Evolutionary conservation across 2,797 vertebrate species (phyloP), one percentile per base, ranked within the genome.

Genomic region (Microctenopoma steveboyesi): DNA sequence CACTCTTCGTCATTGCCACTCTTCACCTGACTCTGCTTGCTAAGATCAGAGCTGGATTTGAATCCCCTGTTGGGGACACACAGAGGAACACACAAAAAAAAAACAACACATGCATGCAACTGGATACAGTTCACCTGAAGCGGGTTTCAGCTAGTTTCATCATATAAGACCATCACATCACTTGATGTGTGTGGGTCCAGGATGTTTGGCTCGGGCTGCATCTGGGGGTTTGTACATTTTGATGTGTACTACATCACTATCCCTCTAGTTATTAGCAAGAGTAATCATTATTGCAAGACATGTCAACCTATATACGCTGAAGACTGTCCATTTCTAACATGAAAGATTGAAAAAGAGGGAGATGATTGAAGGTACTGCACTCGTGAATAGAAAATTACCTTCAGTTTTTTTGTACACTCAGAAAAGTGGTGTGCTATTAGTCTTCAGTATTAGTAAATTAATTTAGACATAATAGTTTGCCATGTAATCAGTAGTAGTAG

Each of bases 121-220:
- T 69, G 70, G 70, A 86, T 74, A 58, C 51, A 65, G 80, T 74
- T 56, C 73, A 89, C 89, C 90, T 92, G 79, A 76, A 92, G 88
- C 82, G 37, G 77, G 83, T 93, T 93, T 91, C 92, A 85, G 56
- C 68, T 72, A 48, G 77, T 92, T 94, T 93, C 90, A 90, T 92
- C 92, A 93, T 86, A 78, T 74, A 67, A 56, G 39, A 81, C 53
- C 72, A 61, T 66, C 70, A 30, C 80, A 77, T 72, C 18, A 60
- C 74, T 88, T 81, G 72, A 66, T 86, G 66, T 62, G 47, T 83
- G 62, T 65, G 70, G 68, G 82, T 81, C 75, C 66, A 53, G 56
- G 61, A 66, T 82, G 74, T 84, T 85, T 79, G 82, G 62, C 54
- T 65, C 63, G n/a, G 61, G 47, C 57, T 73, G 52, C 35, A 65